Evolutionary conservation across 1,140 invertebrate genomes (phyloP), one percentile per base, ranked within the genome.

Genomic region (Cyphomyrmex costatus): DNA sequence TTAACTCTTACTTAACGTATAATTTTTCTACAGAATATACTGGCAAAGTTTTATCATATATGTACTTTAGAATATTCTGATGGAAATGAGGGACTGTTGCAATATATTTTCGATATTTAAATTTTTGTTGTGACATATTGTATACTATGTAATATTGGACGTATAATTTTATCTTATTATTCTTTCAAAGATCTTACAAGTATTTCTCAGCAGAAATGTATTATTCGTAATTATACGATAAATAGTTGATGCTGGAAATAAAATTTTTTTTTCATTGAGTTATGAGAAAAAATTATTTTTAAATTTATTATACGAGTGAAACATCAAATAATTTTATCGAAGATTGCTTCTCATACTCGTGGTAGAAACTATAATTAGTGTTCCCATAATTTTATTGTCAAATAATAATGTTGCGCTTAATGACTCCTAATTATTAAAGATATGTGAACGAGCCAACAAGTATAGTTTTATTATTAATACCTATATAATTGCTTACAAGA

Each of bases 381-480:
- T 21, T 33, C 36, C 61, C 56, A 24, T 83, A 74, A 49, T 49
- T 49, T 83, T 83, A 49, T 61, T 8, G 7, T 24, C 36, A 42
- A 42, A 42, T 42, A 42, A 42, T 42, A 42, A 49, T 12, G 19
- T 60, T 71, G 19, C 21, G n/a, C 4, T 46, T 83, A 73, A 82
- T 73, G 7, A 73, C 2, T 60, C 12, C 14, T 49, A 82, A 83
- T 83, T 82, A 71, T 71, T 12, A 42, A 42, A 83, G 24, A n/a
- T 14, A 12, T 82, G 24, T 30, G 33, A 73, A 63, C 36, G 36
- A 58, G 53, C 2, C 24, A 49, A 49, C 53, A 24, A 61, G 36
- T 82, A 14, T 27, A 60, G 8, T 24, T 21, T 73, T 60, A 19
- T 82, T 82, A 73, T 74, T 83, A 74, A 83, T 83, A 49, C 19